These are phyloP conservation scores for Drosophila pachea DNA, from an alignment of 1,140 invertebrate species.

Conservation along the genomic window DNA sequence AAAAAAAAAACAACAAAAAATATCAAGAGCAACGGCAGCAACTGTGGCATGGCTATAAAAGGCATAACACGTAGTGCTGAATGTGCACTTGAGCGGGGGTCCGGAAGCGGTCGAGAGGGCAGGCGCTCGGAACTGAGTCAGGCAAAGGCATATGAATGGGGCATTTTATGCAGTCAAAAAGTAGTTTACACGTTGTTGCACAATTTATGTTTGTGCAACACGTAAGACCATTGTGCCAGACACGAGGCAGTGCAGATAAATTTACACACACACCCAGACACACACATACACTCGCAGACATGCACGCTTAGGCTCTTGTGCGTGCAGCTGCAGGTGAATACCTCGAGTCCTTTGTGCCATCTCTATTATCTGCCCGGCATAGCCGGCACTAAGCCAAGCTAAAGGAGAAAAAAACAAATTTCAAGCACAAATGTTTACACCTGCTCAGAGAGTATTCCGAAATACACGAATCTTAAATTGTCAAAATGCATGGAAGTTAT, in stretches of 20 bases:
- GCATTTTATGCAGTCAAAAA: constrained; percentile 75
- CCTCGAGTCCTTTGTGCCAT: constrained; percentile 15
- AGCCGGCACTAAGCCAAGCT: constrained; percentile 35
- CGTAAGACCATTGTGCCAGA: constrained; percentile 68
- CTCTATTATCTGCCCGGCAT: background rate
- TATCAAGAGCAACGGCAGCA: constrained; percentile 25
- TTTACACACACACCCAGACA: constrained; percentile 7
- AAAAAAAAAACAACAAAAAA: constrained; percentile 11
- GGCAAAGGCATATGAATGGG: constrained; percentile 60
- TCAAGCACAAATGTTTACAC: too few relatives aligned
- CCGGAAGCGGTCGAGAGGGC: background rate
- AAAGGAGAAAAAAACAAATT: background rate
- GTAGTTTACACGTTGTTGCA: constrained; percentile 79
- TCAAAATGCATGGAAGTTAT: too few relatives aligned
- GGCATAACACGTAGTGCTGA: constrained; percentile 67
- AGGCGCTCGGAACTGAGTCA: constrained; percentile 39
- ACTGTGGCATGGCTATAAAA: constrained; percentile 58
- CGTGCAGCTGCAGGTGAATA: constrained; percentile 18
- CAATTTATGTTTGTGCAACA: constrained; percentile 79
- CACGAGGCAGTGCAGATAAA: constrained; percentile 36
- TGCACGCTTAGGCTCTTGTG: background rate
- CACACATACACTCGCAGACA: too few relatives aligned
- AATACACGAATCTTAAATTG: too few relatives aligned
- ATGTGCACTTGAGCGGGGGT: constrained; percentile 50
- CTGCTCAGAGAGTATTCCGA: too few relatives aligned